A percentile compares a stretch with the other conserved stretches of the same genome.
Conservation (phyloP, 1,140 invertebrate species). For the Diuraphis noxia region DNA sequence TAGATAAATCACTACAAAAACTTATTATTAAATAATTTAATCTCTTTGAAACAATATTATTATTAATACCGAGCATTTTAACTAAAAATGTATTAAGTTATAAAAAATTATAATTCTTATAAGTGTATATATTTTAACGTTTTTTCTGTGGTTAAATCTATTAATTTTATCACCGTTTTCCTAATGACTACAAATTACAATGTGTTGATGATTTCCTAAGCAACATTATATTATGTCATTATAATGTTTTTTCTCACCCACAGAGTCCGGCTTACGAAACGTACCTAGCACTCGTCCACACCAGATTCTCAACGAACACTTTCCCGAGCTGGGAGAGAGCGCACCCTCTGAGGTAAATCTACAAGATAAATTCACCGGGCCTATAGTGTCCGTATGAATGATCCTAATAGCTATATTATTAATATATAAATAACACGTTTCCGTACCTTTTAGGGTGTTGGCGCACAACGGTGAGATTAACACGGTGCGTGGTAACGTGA, state of each 20-base stretch:
- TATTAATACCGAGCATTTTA: too few species aligned
- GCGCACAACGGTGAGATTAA: conserved; percentile 99
- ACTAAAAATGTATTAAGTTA: too few species aligned
- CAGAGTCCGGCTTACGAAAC: conserved; percentile 83
- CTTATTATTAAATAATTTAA: too few species aligned
- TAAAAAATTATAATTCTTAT: too few species aligned
- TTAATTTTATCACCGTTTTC: neutral
- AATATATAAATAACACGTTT: neutral
- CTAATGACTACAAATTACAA: too few species aligned
- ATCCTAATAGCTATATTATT: neutral
- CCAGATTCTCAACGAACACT: conserved; percentile 97
- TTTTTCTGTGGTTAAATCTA: neutral
- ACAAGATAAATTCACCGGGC: too few species aligned
- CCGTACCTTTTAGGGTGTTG: conserved; percentile 71
- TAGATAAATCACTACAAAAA: neutral
- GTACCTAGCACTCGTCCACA: conserved; percentile 94
- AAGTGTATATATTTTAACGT: too few species aligned
- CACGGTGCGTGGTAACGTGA: conserved; percentile 95
- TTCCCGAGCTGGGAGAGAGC: conserved; percentile 99
- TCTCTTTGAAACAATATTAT: too few species aligned
- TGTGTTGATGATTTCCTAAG: too few species aligned
- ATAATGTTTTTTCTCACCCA: conserved; percentile 1
- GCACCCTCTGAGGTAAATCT: conserved; percentile 86
- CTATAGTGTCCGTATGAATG: too few species aligned
- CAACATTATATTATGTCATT: neutral